These are phyloP conservation scores for Scelioninae gen. 2 DNA, from an alignment of 2,888 invertebrate genomes.

Conservation along the genomic window DNA sequence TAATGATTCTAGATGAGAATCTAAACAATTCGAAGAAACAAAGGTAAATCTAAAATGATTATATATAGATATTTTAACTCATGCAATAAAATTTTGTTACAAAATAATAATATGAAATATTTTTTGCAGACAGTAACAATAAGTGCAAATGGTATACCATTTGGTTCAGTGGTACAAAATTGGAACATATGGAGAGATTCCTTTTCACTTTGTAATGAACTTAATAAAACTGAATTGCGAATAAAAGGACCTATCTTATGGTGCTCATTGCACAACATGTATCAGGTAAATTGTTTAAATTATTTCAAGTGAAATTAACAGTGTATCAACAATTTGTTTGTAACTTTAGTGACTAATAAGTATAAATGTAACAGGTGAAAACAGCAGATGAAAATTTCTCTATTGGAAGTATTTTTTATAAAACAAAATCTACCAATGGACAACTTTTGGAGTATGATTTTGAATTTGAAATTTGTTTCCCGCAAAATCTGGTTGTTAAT, in stretches of 20 bases:
- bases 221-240: conserved; percentile 84
- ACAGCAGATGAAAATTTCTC: conserved; percentile 85
- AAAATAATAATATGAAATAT: no score
- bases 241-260: conserved; percentile 91
- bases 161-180: conserved; percentile 85
- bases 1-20: no score
- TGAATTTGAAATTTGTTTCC: conserved; percentile 93
- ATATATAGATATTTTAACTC: no score
- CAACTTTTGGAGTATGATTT: conserved; percentile 92
- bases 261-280: conserved; percentile 84
- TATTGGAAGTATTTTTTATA: conserved; percentile 92
- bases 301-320: no score
- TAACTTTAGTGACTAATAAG: no score
- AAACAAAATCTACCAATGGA: conserved; percentile 89
- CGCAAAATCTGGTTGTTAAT: conserved; percentile 90
- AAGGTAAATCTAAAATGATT: no score
- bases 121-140: conserved; percentile 78
- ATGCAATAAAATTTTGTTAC: no score
- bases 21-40: no score
- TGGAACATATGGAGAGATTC: conserved; percentile 86
- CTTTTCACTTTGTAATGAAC: conserved; percentile 84
- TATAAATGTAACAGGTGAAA: conserved; percentile 78
- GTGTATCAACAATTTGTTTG: no score
- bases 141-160: conserved; percentile 80
- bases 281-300: conserved; percentile 80